Percentiles rank a stretch among this genome's conserved stretches.
These are phyloP conservation scores for Hyalella azteca DNA, from an alignment of 2,888 invertebrate species.

Conservation along the genomic window DNA sequence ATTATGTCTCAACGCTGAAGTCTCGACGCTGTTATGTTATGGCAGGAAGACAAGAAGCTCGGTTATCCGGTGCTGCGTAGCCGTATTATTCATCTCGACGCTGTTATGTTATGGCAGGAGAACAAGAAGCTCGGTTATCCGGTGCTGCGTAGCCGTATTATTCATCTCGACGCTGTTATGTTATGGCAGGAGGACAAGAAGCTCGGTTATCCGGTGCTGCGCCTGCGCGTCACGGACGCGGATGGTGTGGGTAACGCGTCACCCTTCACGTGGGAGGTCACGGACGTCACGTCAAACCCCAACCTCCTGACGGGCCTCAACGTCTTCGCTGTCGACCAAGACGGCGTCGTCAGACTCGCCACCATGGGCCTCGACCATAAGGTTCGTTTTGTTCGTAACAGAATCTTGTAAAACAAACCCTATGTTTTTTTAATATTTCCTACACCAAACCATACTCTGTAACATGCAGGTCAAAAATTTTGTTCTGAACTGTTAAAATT, in stretches of 20 bases:
- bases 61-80: conserved; percentile 33
- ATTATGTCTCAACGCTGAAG: no score
- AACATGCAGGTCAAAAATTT: no score
- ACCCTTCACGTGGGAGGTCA: conserved; percentile 66
- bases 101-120: conserved; percentile 62
- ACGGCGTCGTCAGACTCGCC: conserved; percentile 55
- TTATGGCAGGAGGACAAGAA: conserved; percentile 13
- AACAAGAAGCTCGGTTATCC: conserved; percentile 36
- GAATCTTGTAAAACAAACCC: no score
- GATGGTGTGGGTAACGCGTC: conserved; percentile 74
- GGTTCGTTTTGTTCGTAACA: no score
- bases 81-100: conserved; percentile 70
- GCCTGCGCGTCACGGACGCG: conserved; percentile 68
- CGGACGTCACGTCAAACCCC: conserved; percentile 60
- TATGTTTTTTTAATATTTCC: no score
- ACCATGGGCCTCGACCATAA: conserved; percentile 51
- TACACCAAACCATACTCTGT: no score
- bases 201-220: conserved; percentile 34
- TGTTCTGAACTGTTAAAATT: no score
- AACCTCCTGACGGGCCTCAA: conserved; percentile 30
- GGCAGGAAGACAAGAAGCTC: conserved; percentile 29
- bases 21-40: no score
- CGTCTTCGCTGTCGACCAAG: conserved; percentile 53
- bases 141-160: conserved; percentile 42
- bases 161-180: conserved; percentile 72